Base-by-base conservation (phyloP, 2,888 invertebrate genomes). In the Cataglyphis albicans region DNA sequence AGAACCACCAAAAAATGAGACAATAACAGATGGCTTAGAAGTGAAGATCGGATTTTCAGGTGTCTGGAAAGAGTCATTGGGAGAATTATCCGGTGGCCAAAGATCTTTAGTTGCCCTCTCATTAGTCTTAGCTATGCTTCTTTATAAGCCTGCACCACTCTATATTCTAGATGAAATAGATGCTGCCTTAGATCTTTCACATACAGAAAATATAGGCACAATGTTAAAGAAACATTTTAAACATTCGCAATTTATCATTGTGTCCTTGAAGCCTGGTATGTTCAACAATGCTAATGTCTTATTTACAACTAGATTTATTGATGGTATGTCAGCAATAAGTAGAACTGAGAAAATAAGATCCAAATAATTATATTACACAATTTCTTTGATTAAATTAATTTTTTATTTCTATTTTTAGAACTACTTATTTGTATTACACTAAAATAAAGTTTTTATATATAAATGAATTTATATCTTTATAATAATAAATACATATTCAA, bases 131-230 rank as follows among this genome's bases (percentile, higher is more conserved):
- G 98, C 99, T 61, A 98, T 99, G 98, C 95, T 99, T 92, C 96
- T 98, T 91, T 99, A 99, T 95, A 98, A 99, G 94, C 99, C 99
- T 4, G 99, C 99, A 38, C 99, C 99, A 9, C 96, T 99, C 21
- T 99, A 99, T 95, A 99, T 99, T 94, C 96, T 99, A 92, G 99
- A 99, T 95, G 99, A 99, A 96, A 99, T 99, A 73, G 99, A 99
- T 95, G 99, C 99, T 0, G 99, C 99, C 10, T 96, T 99, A 38
- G 99, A 99, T 95, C 96, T 99, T 88, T 98, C 98, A 7, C 99
- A 99, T 95, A 99, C 99, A 15, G 99, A 99, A 95, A 99, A 99
- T 95, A 99, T 99, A 92, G 99, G 99, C 4, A 96, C 96, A 90
- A 99, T 99, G 98, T 96, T 99, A 68, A 97, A 97, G 93, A 96